Evolutionary conservation across 2,797 vertebrate species (phyloP), one percentile per base, ranked within the genome.

Genomic region (Poeciliopsis paucimaculata): DNA sequence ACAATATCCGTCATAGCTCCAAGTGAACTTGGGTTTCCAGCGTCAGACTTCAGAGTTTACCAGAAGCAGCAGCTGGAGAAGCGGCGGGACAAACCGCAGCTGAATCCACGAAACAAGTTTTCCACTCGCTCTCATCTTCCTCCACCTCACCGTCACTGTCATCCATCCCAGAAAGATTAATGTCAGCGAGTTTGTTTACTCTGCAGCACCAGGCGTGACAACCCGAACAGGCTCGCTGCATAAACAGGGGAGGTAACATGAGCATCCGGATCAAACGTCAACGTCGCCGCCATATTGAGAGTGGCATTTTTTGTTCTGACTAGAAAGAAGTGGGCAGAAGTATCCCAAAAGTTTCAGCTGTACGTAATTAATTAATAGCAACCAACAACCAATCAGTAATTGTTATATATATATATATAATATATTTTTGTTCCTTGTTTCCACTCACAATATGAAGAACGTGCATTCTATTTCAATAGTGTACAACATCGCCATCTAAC

Each of bases 81-180:
- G 45, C 47, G 26, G 81, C n/a, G 15, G 76, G 43, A 28, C 57
- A 60, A 47, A 23, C 10, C 3, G 78, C 6, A 18, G 36, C 31
- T 16, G 78, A 45, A 64, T 93, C 91, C 72, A 77, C 49, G 9
- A 90, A 89, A 66, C 73, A 82, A 28, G 12, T 88, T 28, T 41
- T 81, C 95, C 95, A 95, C 55, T 94, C 92, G 23, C 71, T 81
- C 47, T 94, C 93, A 82, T 95, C 93, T 28, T 94, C 94, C 13
- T 89, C 88, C 46, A 81, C 36, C 5, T 94, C 91, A 6, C 86
- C 90, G 0, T 88, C 91, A 31, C 87, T 88, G 43, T 55, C 70
- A 23, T 85, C 82, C 92, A 93, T 95, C 31, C 86, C 5, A 71
- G 28, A 80, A 80, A 23, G 31, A 45, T 3, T 16, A 23, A 23